Evolutionary conservation across 2,888 invertebrate species (phyloP), one percentile per base, ranked within the genome.

Genomic region (Orgyia antiqua): DNA sequence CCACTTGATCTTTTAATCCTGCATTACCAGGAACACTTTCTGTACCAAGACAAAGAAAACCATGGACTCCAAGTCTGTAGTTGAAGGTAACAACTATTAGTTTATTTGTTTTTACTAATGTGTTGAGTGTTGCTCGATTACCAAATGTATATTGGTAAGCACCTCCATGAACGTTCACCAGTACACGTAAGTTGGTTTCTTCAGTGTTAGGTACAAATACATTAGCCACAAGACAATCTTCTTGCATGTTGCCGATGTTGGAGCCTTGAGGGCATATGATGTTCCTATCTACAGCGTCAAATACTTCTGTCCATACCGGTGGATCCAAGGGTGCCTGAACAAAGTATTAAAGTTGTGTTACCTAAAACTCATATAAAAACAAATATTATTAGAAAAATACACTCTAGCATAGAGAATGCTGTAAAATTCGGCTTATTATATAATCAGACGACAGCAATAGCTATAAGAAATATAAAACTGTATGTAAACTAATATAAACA

Each of bases 141-240:
- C 71, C 66, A 13, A 46, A 60, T 2, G 71, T 72, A 2, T 62
- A 36, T 28, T 58, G 33, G 36, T 56, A 75, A 1, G 58, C 68
- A 10, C 75, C 76, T 13, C 74, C 75, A 27, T 78, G 78, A 10
- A 78, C 52, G 33, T 59, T 58, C 12, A 77, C 64, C 28, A 73
- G 39, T 0, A 76, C 77, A 11, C 74, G 64, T 2, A 58, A 27
- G 10, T 45, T 34, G 0, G 29, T 46, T 13, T 45, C 32, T 10
- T 45, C 32, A n/a, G 45, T 57, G 8, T 57, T 43, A 3, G 65
- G 65, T 0, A 56, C 51, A 25, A 48, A 58, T 2, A 65, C 27
- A 29, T 58, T 65, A 4, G 55, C 51, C 4, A 63, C 38, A 1
- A 65, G 50, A 21, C 65, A 65, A 28, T 65, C 48, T 27, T 64